These are phyloP conservation scores for Sphyrna mokarran DNA, from an alignment of 2,113 vertebrate species.

Conservation along the genomic window DNA sequence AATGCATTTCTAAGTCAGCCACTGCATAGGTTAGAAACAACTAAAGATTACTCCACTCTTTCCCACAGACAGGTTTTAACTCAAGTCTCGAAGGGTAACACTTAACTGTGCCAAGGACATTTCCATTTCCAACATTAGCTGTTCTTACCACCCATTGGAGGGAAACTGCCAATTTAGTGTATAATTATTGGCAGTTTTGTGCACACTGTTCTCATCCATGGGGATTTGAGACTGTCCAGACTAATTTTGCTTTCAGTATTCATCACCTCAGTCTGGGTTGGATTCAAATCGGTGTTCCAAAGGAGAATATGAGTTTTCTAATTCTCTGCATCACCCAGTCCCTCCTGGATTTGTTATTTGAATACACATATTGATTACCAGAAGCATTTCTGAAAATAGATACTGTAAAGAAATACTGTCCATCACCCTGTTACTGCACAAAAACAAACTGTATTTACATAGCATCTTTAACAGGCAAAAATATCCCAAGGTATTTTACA, in stretches of 20 bases:
- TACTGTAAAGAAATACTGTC: background rate
- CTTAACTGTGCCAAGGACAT: background rate
- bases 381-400: background rate
- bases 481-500: background rate
- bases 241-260: background rate
- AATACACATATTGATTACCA: background rate
- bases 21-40: background rate
- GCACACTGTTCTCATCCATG: background rate
- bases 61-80: background rate
- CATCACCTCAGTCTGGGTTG: constrained; percentile 13
- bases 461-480: background rate
- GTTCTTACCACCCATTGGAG: background rate
- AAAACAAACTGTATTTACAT: background rate
- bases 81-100: background rate
- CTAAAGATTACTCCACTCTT: background rate
- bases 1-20: background rate
- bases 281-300: background rate
- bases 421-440: background rate
- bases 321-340: no score
- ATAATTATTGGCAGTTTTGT: constrained; percentile 13
- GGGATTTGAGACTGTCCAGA: constrained; percentile 2
- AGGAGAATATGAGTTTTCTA: background rate
- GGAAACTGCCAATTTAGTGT: constrained; percentile 8
- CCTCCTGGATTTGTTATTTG: background rate
- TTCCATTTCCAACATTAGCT: constrained; percentile 30